Conservation (phyloP, 2,113 vertebrate species). For the Halichoeres trimaculatus region DNA sequence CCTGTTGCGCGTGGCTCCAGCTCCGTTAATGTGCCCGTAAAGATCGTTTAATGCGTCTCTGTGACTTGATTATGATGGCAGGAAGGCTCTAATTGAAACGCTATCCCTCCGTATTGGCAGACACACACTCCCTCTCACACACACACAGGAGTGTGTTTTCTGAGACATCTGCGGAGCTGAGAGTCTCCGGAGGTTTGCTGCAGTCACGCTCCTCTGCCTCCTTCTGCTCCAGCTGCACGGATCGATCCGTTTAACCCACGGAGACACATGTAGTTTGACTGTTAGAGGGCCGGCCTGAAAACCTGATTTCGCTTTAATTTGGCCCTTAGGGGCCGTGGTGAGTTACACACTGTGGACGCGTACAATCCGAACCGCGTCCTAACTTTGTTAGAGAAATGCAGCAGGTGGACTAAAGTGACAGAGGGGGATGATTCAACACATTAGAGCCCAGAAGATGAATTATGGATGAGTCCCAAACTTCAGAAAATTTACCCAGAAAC, state of each 20-base stretch:
- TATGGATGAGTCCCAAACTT: neutral
- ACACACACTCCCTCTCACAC: conserved; percentile 16
- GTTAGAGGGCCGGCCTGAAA: conserved; percentile 22
- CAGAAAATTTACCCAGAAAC: neutral
- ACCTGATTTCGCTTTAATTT: conserved; percentile 15
- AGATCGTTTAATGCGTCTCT: conserved; percentile 14
- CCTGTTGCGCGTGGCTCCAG: conserved; percentile 59
- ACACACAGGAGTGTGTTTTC: conserved; percentile 21
- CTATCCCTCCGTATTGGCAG: conserved; percentile 41
- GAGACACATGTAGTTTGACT: conserved; percentile 58
- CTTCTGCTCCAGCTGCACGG: conserved; percentile 68
- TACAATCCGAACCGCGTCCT: neutral
- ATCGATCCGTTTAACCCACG: conserved; percentile 62
- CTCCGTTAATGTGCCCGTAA: conserved; percentile 1
- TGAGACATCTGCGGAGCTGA: conserved; percentile 66
- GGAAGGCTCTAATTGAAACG: conserved; percentile 43
- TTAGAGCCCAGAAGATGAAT: conserved; percentile 3
- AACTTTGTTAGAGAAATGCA: conserved; percentile 7
- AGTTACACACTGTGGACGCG: neutral
- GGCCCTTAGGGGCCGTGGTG: neutral
- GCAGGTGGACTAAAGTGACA: neutral
- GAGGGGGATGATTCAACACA: neutral
- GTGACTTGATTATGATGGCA: conserved; percentile 39
- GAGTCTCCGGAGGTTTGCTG: conserved; percentile 65
- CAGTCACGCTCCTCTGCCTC: conserved; percentile 71